phyloP scores from a whole-genome alignment of 2,888 invertebrate species.

The Drosophila monieri region DNA sequence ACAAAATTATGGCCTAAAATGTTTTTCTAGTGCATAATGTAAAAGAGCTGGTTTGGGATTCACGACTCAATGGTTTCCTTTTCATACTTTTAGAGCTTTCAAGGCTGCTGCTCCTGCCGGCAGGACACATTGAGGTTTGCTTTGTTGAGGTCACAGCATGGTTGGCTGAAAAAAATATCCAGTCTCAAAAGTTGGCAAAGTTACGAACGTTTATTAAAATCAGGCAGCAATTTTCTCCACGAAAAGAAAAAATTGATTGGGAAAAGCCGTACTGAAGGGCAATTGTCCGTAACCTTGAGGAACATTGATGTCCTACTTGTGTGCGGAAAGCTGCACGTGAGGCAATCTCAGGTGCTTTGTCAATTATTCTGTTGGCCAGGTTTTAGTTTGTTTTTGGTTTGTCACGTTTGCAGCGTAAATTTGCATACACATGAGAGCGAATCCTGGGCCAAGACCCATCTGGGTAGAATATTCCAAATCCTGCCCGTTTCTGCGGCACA shows the following conservation, averaged over 20 bases:
- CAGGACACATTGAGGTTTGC: conserved; percentile 27
- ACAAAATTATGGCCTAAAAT: neutral
- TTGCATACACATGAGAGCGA: conserved; percentile 41
- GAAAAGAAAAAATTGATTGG: conserved; percentile 9
- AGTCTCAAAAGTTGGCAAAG: conserved; percentile 22
- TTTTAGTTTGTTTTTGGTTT: conserved; percentile 14
- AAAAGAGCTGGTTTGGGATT: conserved; percentile 10
- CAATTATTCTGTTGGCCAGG: conserved; percentile 22
- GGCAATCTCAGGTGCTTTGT: conserved; percentile 44
- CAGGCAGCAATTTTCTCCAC: neutral
- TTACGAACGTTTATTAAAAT: conserved; percentile 37
- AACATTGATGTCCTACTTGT: neutral
- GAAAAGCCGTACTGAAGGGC: conserved; percentile 9
- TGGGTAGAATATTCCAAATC: conserved; percentile 25
- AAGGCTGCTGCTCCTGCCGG: conserved; percentile 25
- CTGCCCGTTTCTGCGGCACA: conserved; percentile 6
- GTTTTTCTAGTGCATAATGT: neutral
- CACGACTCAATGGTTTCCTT: conserved; percentile 28
- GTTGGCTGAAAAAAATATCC: conserved; percentile 1
- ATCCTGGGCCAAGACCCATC: conserved; percentile 21
- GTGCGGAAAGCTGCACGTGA: conserved; percentile 47
- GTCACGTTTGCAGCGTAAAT: conserved; percentile 49
- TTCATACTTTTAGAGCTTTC: conserved; percentile 28
- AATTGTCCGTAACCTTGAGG: conserved; percentile 19
- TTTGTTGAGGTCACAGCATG: conserved; percentile 38